These are phyloP conservation scores for Nephrocerus scutellatus DNA, from an alignment of 2,888 invertebrate genomes.

Conservation along the genomic window DNA sequence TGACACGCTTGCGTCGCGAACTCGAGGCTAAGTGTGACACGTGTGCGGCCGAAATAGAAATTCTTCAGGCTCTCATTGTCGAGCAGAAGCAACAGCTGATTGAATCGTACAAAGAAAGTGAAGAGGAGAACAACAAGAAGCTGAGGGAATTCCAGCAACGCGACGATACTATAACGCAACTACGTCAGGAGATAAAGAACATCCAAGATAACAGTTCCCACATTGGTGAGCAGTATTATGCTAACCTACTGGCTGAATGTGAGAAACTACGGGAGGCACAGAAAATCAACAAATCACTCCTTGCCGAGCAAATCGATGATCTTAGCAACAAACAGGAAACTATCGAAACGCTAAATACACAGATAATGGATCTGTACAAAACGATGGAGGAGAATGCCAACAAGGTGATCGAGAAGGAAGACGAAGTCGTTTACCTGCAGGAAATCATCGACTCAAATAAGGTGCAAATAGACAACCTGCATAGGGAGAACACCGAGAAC, in stretches of 20 bases:
- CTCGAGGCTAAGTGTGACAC: slow-evolving; percentile 32
- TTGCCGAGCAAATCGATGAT: slow-evolving; percentile 40
- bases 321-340: slow-evolving; percentile 54
- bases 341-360: slow-evolving; percentile 55
- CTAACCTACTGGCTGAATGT: slow-evolving; percentile 31
- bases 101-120: slow-evolving; percentile 40
- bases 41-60: slow-evolving; percentile 39
- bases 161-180: slow-evolving; percentile 41
- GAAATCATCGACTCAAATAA: slow-evolving; percentile 46
- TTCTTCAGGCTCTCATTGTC: slow-evolving; percentile 38
- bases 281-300: slow-evolving; percentile 40
- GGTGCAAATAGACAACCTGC: slow-evolving; percentile 47
- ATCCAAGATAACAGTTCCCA: slow-evolving; percentile 48
- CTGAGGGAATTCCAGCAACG: slow-evolving; percentile 33
- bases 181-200: slow-evolving; percentile 49
- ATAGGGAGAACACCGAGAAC: slow-evolving; percentile 39
- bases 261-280: slow-evolving; percentile 30
- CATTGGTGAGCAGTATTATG: slow-evolving; percentile 28
- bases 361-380: slow-evolving; percentile 53
- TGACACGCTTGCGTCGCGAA: slow-evolving; percentile 34
- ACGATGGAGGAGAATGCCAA: slow-evolving; percentile 53
- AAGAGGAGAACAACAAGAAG: slow-evolving; percentile 34
- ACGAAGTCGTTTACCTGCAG: slow-evolving; percentile 49
- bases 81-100: slow-evolving; percentile 47
- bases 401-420: slow-evolving; percentile 48